Percentiles rank a stretch among this genome's conserved stretches.
These are phyloP conservation scores for Cordilura impudica DNA, from an alignment of 2,888 invertebrate genomes.

Conservation along the genomic window DNA sequence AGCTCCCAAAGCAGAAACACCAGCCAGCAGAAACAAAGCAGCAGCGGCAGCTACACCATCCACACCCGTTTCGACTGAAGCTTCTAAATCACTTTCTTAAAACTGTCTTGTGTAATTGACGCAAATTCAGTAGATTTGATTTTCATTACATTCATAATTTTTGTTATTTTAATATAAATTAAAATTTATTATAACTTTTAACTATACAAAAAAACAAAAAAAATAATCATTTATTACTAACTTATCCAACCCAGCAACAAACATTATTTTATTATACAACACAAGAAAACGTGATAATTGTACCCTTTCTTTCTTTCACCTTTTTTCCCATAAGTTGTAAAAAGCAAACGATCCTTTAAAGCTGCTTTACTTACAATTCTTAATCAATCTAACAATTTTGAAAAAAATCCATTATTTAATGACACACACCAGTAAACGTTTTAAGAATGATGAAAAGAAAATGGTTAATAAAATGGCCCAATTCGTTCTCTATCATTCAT, in stretches of 20 bases:
- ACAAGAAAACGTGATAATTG: not conserved
- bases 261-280: too few relatives aligned
- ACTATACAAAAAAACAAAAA: not conserved
- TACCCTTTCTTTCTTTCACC: not conserved
- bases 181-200: constrained; percentile 39
- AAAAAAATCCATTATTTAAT: constrained; percentile 10
- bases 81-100: constrained; percentile 67
- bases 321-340: constrained; percentile 1
- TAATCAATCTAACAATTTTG: constrained; percentile 12
- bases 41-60: constrained; percentile 66
- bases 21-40: constrained; percentile 66
- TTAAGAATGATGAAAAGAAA: constrained; percentile 12
- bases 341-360: not conserved
- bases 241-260: too few relatives aligned
- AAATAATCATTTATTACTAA: too few relatives aligned
- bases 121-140: constrained; percentile 62
- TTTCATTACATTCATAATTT: constrained; percentile 48
- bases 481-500: constrained; percentile 1
- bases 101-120: constrained; percentile 53
- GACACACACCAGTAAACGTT: not conserved
- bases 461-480: not conserved
- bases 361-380: not conserved
- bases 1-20: constrained; percentile 64
- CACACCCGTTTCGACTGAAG: constrained; percentile 72
- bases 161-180: constrained; percentile 36